Evolutionary conservation across 2,797 vertebrate genomes (phyloP), one percentile per base, ranked within the genome.

Genomic region (Microtus agrestis): DNA sequence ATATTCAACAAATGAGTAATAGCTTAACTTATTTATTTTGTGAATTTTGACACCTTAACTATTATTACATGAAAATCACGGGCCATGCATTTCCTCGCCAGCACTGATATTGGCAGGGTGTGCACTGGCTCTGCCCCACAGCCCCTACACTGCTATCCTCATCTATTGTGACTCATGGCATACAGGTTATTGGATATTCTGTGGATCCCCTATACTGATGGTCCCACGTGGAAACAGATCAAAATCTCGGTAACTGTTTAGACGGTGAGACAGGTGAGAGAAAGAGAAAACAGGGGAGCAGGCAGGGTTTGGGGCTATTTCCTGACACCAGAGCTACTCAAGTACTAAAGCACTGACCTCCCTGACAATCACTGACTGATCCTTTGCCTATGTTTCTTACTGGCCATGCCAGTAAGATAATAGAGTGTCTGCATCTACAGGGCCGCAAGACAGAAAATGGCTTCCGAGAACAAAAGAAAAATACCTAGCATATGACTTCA

Each of bases 41-140:
- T 96, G 74, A 91, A 87, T 89, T 54, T 74, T 84, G 76, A 76
- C 21, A 48, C 10, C 29, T 17, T 88, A 48, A 2, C 54, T 91
- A 73, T 15, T 27, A 29, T 76, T 63, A 79, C n/a, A 67, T 85
- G 59, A 3, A 87, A 88, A 94, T 56, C 59, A 34, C 19, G 73
- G 51, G 40, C 29, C 67, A 40, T 34, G 21, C 27, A 5, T 76
- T 82, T 12, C 14, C 11, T 37, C 61, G 3, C 17, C 48, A 69
- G 29, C 73, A 51, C 21, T n/a, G 40, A 40, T 40, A 80, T 12
- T 14, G 9, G 31, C 69, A 29, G 17, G 27, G 2, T 13, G 46
- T 15, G 15, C 2, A 12, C 8, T 6, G 5, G 6, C 54, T 27
- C 5, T 65, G 10, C 14, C 31, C 80, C 63, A 46, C 9, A 69